phyloP scores from a whole-genome alignment of 2,113 vertebrate genomes.

The Xenus cinereus region DNA sequence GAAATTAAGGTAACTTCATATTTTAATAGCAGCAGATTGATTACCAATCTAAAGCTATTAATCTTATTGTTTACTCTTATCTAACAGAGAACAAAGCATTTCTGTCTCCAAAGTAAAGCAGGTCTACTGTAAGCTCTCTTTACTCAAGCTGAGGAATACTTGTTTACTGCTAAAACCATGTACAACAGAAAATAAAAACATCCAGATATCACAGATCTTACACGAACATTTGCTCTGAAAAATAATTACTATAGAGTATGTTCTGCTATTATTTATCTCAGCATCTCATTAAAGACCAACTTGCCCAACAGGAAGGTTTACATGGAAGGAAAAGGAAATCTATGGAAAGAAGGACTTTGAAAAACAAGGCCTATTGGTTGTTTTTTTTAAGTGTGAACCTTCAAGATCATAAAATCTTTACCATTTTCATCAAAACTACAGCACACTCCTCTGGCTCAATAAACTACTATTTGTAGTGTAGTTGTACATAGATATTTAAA shows the following conservation, averaged over 20 bases:
- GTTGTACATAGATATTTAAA: not conserved
- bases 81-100: not conserved
- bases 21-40: not conserved
- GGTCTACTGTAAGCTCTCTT: not conserved
- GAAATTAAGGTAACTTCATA: not conserved
- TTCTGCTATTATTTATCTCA: not conserved
- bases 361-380: not conserved
- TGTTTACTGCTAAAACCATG: not conserved
- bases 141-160: not conserved
- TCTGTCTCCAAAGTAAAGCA: not conserved
- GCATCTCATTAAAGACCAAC: not conserved
- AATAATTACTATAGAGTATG: not conserved
- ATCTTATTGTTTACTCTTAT: not conserved
- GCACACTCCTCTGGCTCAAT: not conserved
- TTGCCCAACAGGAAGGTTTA: not conserved
- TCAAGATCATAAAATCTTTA: constrained; percentile 6
- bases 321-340: not conserved
- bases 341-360: not conserved
- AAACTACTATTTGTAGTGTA: not conserved
- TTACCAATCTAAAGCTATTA: not conserved
- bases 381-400: not conserved
- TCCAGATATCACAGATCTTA: not conserved
- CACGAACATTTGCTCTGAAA: not conserved
- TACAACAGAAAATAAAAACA: not conserved
- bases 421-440: constrained; percentile 38